Evolutionary conservation across 2,113 vertebrate species (phyloP).

Genomic region (Alligator mississippiensis): DNA sequence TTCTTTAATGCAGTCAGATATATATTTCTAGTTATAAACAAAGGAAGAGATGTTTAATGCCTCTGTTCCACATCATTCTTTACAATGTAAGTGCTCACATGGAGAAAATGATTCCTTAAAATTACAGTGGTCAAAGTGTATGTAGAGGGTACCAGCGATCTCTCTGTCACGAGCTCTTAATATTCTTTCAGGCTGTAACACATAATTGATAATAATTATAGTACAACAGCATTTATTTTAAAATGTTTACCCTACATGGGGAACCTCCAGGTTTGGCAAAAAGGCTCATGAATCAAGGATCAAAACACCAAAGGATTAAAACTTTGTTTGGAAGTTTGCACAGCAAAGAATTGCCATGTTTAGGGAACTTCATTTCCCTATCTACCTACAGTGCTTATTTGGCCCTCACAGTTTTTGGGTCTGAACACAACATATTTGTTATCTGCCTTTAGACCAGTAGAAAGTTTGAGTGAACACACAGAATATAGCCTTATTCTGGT

Average conservation of each 20-base stretch:
- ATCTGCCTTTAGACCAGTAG: no score
- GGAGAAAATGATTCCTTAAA: not conserved
- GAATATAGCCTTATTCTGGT: no score
- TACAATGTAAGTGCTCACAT: conserved; percentile 1
- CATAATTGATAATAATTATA: not conserved
- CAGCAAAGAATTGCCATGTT: not conserved
- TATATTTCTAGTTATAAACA: conserved; percentile 65
- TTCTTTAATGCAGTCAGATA: conserved; percentile 56
- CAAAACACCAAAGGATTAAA: not conserved
- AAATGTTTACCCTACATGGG: not conserved
- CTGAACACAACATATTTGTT: no score
- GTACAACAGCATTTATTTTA: not conserved
- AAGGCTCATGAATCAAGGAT: not conserved
- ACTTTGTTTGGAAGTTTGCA: not conserved
- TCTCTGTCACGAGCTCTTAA: not conserved
- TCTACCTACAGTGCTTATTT: not conserved
- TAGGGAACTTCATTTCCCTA: not conserved
- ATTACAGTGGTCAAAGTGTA: not conserved
- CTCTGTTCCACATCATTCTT: conserved; percentile 39
- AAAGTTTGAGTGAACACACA: no score
- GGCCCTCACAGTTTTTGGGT: no score
- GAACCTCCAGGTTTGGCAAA: not conserved
- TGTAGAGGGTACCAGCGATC: not conserved
- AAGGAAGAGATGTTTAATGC: conserved; percentile 27
- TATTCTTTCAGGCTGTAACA: not conserved